Base-by-base conservation (phyloP, 2,888 invertebrate genomes). In the Sphecodes monilicornis region DNA sequence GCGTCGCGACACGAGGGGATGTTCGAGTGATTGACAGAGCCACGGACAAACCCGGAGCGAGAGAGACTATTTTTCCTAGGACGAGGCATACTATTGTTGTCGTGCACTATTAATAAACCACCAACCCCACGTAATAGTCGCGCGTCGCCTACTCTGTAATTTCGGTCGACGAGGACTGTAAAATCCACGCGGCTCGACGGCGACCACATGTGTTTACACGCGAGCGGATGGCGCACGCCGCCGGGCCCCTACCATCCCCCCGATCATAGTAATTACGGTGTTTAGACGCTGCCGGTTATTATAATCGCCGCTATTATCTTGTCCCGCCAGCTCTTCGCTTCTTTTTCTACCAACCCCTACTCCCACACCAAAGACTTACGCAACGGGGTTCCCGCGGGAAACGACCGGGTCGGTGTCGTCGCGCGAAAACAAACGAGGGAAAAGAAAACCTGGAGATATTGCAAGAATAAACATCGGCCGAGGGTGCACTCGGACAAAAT, bases 141-240 rank as follows among this genome's bases (percentile, higher is more conserved):
- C 39, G 57, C 69, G 36, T 66, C 36, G 80, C 60, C 72, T 72
- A 36, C 50, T 72, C 82, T 90, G 86, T 90, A 90, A 91, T 91
- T 91, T 88, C 80, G 85, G 16, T 26, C 80, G 80, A 22, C 75
- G 80, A 87, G 85, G 85, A 85, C 82, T 86, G 89, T 80, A 80
- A 80, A 82, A 68, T 81, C 77, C 54, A 36, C 73, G 43, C 32
- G 60, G 41, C 66, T 36, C 64, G 32, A 1, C 60, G 46, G 32
- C 39, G 64, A 75, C 82, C 57, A 26, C 75, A 50, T 64, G 41
- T 66, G 41, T 70, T 76, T 64, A 69, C 71, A 57, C 66, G 64
- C 66, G 57, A 66, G 36, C 66, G 26, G 22, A 72, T 76, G 72
- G 60, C 41, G 32, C 41, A 13, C 26, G 39, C 64, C 57, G 41